Conservation (phyloP, 2,888 invertebrate species). For the Clostera curtula region DNA sequence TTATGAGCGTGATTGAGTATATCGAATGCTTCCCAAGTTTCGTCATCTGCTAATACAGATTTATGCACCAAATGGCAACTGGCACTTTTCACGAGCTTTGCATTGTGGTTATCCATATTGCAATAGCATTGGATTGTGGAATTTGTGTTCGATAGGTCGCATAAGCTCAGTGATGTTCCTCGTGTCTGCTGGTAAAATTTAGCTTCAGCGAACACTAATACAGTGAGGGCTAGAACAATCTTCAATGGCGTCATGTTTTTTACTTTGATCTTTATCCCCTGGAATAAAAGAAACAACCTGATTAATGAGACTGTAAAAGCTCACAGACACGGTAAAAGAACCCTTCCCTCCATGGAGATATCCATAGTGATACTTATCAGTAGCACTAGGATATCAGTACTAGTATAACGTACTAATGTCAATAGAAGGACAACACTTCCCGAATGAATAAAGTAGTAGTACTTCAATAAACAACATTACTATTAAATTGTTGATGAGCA, state of each 20-base stretch:
- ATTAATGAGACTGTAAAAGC: too few relatives aligned
- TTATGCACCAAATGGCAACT: slow-evolving; percentile 81
- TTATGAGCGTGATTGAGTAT: slow-evolving; percentile 77
- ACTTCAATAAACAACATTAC: too few relatives aligned
- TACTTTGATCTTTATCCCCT: slow-evolving; percentile 24
- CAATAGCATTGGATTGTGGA: slow-evolving; percentile 57
- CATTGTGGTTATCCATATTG: slow-evolving; percentile 24
- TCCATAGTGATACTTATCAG: too few relatives aligned
- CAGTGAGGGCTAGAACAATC: slow-evolving; percentile 33
- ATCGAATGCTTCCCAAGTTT: slow-evolving; percentile 79
- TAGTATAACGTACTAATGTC: too few relatives aligned
- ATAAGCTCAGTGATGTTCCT: slow-evolving; percentile 35
- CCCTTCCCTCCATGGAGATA: too few relatives aligned
- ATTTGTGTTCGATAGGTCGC: slow-evolving; percentile 43
- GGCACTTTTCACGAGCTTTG: slow-evolving; percentile 70
- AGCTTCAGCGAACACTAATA: slow-evolving; percentile 39
- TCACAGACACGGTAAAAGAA: too few relatives aligned
- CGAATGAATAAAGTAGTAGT: too few relatives aligned
- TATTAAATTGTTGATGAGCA: too few relatives aligned
- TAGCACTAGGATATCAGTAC: too few relatives aligned
- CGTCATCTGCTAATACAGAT: slow-evolving; percentile 73
- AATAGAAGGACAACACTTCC: too few relatives aligned
- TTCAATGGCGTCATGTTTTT: slow-evolving; percentile 41
- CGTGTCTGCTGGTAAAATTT: slow-evolving; percentile 39
- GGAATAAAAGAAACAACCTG: slow-evolving; percentile 27